phyloP scores from a whole-genome alignment of 2,888 invertebrate genomes.

The Chymomyza procnemis region DNA sequence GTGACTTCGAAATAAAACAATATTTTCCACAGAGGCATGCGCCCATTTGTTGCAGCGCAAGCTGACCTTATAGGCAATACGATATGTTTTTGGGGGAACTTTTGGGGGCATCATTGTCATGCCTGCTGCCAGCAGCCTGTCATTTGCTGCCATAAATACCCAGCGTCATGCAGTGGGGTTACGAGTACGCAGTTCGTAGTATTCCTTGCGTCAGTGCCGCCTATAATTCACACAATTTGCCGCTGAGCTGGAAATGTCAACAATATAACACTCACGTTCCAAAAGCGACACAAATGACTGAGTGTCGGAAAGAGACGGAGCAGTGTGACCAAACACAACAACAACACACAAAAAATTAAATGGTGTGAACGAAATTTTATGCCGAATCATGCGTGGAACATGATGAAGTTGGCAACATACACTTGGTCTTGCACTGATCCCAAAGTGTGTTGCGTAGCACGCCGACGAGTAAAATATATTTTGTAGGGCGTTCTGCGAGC shows the following conservation, averaged over 20 bases:
- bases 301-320: not conserved
- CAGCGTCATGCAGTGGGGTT: slow-evolving; percentile 36
- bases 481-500: slow-evolving; percentile 26
- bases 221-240: slow-evolving; percentile 68
- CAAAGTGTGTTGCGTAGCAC: slow-evolving; percentile 28
- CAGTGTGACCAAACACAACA: slow-evolving; percentile 9
- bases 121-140: slow-evolving; percentile 17
- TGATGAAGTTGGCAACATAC: slow-evolving; percentile 62
- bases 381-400: slow-evolving; percentile 72
- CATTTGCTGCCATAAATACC: slow-evolving; percentile 42
- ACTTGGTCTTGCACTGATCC: not conserved
- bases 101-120: not conserved
- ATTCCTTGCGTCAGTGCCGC: slow-evolving; percentile 15
- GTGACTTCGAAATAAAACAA: slow-evolving; percentile 1
- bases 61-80: not conserved
- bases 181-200: not conserved
- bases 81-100: not conserved
- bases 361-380: slow-evolving; percentile 72
- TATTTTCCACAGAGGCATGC: not conserved
- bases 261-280: slow-evolving; percentile 45
- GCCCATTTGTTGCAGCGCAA: slow-evolving; percentile 9
- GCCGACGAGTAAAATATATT: slow-evolving; percentile 29
- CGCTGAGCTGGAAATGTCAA: slow-evolving; percentile 60
- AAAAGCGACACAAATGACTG: not conserved
- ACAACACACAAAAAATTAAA: slow-evolving; percentile 52